These are phyloP conservation scores for Nudaria mundana DNA, from an alignment of 2,888 invertebrate genomes.

Conservation along the genomic window DNA sequence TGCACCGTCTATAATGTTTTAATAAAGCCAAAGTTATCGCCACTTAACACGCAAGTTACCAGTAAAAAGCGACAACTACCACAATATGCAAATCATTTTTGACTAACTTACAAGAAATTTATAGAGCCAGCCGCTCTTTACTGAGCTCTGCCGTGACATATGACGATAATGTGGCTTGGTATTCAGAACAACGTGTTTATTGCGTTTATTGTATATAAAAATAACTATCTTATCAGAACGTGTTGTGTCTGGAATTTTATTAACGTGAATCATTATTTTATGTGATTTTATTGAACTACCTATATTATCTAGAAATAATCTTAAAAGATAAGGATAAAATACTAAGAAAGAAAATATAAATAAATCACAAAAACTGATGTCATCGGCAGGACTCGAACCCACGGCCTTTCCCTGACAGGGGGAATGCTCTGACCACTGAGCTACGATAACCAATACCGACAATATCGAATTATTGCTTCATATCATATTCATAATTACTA, in stretches of 20 bases:
- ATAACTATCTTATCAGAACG: slow-evolving; percentile 51
- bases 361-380: too few species aligned
- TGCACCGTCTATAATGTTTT: slow-evolving; percentile 64
- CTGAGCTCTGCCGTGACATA: slow-evolving; percentile 66
- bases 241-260: slow-evolving; percentile 50
- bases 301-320: too few species aligned
- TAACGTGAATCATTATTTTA: slow-evolving; percentile 48
- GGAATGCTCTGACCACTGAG: too few species aligned
- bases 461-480: too few species aligned
- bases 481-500: too few species aligned
- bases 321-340: too few species aligned
- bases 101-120: slow-evolving; percentile 49
- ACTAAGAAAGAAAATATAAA: too few species aligned
- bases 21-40: slow-evolving; percentile 56
- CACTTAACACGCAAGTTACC: slow-evolving; percentile 55
- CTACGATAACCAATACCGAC: too few species aligned
- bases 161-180: slow-evolving; percentile 61
- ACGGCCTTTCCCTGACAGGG: too few species aligned
- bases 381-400: too few species aligned
- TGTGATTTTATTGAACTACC: slow-evolving; percentile 30
- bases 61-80: slow-evolving; percentile 57
- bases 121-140: slow-evolving; percentile 57
- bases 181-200: slow-evolving; percentile 72
- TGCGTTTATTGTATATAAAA: slow-evolving; percentile 67
- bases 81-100: slow-evolving; percentile 70